Conservation (phyloP, 2,113 vertebrate genomes). For the Diadophis punctatus region DNA sequence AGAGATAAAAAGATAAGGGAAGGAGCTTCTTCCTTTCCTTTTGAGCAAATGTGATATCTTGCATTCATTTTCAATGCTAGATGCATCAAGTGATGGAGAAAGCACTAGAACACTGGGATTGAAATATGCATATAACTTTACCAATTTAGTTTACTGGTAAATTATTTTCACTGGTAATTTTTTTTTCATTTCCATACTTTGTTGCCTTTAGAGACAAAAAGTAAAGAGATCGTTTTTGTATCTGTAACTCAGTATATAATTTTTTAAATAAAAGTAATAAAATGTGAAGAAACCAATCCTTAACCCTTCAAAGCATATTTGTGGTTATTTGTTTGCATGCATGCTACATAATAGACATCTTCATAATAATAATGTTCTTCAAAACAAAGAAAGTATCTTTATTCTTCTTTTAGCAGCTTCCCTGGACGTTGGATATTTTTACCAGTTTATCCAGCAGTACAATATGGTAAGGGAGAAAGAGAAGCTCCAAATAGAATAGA, state of each 20-base stretch:
- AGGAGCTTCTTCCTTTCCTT: background rate
- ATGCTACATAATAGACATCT: background rate
- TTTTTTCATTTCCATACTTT: background rate
- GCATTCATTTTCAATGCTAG: background rate
- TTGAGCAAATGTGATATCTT: background rate
- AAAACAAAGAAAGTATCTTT: background rate
- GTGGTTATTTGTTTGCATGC: background rate
- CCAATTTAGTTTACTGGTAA: background rate
- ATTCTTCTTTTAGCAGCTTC: background rate
- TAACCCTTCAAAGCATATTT: background rate
- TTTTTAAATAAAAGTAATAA: background rate
- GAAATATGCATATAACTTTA: background rate
- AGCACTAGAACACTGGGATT: background rate
- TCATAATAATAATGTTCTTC: background rate
- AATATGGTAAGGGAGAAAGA: background rate
- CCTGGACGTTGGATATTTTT: background rate
- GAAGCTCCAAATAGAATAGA: background rate
- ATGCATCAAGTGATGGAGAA: background rate
- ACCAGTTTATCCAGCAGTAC: background rate
- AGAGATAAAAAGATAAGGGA: background rate
- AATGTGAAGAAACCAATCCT: background rate
- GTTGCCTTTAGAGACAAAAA: background rate
- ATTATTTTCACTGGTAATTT: background rate
- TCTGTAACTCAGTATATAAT: background rate
- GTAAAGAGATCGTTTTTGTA: background rate